Percentiles rank a stretch among this genome's conserved stretches.
These are phyloP conservation scores for Ferdinandea cuprea DNA, from an alignment of 2,888 invertebrate genomes.

Conservation along the genomic window DNA sequence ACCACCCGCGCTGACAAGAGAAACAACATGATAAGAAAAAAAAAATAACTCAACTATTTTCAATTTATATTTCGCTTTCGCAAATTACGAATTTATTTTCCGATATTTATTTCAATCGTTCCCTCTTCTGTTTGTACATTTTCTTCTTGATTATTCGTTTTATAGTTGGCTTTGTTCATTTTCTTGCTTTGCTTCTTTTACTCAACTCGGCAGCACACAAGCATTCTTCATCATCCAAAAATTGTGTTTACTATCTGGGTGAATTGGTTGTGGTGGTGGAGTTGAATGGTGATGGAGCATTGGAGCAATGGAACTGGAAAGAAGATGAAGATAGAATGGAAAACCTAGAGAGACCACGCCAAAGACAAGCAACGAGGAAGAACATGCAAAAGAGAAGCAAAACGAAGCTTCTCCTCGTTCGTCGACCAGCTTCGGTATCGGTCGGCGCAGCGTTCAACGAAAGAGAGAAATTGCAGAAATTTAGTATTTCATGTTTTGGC, in stretches of 20 bases:
- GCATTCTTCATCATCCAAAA: conserved; percentile 47
- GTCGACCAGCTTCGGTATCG: neutral
- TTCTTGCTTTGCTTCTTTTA: conserved; percentile 37
- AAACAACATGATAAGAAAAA: conserved; percentile 10
- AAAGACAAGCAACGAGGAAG: conserved; percentile 46
- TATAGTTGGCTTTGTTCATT: conserved; percentile 48
- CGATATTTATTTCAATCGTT: conserved; percentile 62
- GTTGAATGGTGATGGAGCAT: neutral
- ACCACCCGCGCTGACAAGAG: neutral
- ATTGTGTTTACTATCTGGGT: conserved; percentile 76
- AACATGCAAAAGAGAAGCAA: conserved; percentile 61
- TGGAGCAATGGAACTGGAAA: neutral
- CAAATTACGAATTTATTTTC: conserved; percentile 72
- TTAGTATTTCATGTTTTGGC: conserved; percentile 67
- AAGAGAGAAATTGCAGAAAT: conserved; percentile 75
- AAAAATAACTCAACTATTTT: conserved; percentile 43
- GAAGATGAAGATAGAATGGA: neutral
- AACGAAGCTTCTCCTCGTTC: conserved; percentile 35
- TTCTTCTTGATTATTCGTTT: conserved; percentile 51
- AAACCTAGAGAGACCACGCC: conserved; percentile 53
- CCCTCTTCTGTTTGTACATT: conserved; percentile 61
- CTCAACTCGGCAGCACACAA: conserved; percentile 17
- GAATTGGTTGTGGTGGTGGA: neutral
- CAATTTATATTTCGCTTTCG: conserved; percentile 72
- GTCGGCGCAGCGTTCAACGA: conserved; percentile 33